Percentiles rank a stretch among this genome's conserved stretches.
phyloP scores from a whole-genome alignment of 2,797 vertebrate genomes.

The Iguana delicatissima region DNA sequence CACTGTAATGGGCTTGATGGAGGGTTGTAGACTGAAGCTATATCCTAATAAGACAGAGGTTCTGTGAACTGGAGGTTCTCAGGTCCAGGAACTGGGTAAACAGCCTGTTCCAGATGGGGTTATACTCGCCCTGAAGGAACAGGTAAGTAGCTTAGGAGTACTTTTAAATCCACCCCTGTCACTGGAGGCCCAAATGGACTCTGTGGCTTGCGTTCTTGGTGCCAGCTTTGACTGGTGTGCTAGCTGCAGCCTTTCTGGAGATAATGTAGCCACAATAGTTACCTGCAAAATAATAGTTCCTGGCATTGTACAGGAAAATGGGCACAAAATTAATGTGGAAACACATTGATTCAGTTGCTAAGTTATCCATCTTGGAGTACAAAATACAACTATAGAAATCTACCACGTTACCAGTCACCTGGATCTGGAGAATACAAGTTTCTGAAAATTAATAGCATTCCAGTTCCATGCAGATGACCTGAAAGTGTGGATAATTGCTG shows the following conservation, averaged over 20 bases:
- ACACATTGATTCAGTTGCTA: background rate
- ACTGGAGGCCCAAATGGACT: no score
- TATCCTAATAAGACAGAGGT: background rate
- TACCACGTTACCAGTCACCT: background rate
- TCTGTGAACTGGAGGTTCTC: background rate
- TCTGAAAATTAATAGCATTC: background rate
- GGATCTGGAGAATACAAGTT: background rate
- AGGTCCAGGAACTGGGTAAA: no score
- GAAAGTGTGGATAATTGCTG: background rate
- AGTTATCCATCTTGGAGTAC: background rate
- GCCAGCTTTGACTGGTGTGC: no score
- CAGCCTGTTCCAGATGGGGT: no score
- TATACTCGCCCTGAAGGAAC: no score
- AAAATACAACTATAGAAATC: background rate
- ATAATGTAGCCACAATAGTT: background rate
- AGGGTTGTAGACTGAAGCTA: no score
- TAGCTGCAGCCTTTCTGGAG: no score
- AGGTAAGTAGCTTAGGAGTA: no score
- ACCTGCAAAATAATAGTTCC: background rate
- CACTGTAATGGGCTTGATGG: no score
- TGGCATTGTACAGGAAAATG: background rate
- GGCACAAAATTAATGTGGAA: background rate
- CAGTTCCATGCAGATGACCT: background rate
- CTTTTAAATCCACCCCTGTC: no score
- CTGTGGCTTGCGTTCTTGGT: no score